Conservation (phyloP, 2,113 vertebrate genomes). For the Tachuris rubrigastra region DNA sequence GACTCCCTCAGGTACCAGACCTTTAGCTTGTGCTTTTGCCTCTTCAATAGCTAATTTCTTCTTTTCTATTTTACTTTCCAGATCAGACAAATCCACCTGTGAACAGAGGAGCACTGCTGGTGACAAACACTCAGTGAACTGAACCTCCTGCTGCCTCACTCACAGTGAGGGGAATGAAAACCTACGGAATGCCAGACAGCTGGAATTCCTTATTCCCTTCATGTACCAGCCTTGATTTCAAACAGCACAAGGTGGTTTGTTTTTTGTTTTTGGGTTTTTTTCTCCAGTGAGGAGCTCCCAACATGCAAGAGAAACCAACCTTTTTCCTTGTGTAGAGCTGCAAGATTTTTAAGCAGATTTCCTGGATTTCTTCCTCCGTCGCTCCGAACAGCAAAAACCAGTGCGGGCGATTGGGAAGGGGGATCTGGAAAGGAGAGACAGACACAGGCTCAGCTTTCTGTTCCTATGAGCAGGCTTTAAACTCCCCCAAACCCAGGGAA, state of each 20-base stretch:
- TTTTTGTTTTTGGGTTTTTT: too few relatives aligned
- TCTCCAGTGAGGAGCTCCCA: not conserved
- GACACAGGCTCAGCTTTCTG: not conserved
- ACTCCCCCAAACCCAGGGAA: not conserved
- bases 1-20: conserved; percentile 59
- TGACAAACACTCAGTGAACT: not conserved
- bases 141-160: not conserved
- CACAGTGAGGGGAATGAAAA: not conserved
- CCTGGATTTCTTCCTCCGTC: conserved; percentile 82
- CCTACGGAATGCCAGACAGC: not conserved
- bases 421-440: conserved; percentile 72
- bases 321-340: conserved; percentile 81
- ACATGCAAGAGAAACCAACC: conserved; percentile 49
- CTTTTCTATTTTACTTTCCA: conserved; percentile 79
- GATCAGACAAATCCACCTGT: conserved; percentile 75
- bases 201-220: not conserved
- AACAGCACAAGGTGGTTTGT: not conserved
- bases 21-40: conserved; percentile 78
- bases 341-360: conserved; percentile 82
- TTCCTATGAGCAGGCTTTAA: not conserved
- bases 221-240: not conserved
- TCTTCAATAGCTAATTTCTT: conserved; percentile 76
- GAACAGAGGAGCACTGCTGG: not conserved
- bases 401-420: conserved; percentile 83
- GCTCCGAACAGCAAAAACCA: conserved; percentile 87